Base-by-base conservation (phyloP, 2,797 vertebrate genomes). In the Bradypodion ventrale region DNA sequence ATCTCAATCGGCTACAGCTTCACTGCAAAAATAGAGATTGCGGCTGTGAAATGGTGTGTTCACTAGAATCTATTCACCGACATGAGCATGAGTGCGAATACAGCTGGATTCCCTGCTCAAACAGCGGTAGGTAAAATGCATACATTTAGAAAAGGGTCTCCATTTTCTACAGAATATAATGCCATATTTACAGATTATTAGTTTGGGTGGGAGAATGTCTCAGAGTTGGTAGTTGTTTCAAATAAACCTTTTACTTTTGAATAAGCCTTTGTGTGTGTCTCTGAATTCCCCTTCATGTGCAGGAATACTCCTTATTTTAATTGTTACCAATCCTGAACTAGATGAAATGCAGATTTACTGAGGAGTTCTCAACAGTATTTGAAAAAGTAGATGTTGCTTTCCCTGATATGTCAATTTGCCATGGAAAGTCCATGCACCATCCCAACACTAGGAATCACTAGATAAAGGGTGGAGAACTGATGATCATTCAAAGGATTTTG, bases 71-170 rank as follows among this genome's bases (percentile, higher is more conserved):
- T 32, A 91, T 98, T 87, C 96, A 97, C 89, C 90, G 95, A 68
- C 97, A 98, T 2, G 97, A 98, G 92, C 95, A 96, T 62, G 96
- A 97, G 87, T 98, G 97, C 85, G 96, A 97, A 87, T 98, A 97
- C 90, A 94, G 96, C 90, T 96, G 94, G 86, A 92, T 97, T 35
- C 93, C 94, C 85, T 98, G 97, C 92, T 95, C 96, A 78, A 97
- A 97, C 92, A 92, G 95, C 8, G 97, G 97, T 98, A 94, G 52
- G 90, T 93, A 56, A 56, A 56, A n/a, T n/a, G n/a, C n/a, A n/a
- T n/a, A n/a, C n/a, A n/a, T n/a, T n/a, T 44, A 19, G 29, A 35
- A 19, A 7, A 40, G n/a, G 19, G 25, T 0, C 0, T 74, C 77
- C 23, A 8, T 78, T 90, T 87, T 60, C 15, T 72, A 37, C 46